Base-by-base conservation (phyloP, 2,888 invertebrate species). In the Hirtodrosophila confusa region DNA sequence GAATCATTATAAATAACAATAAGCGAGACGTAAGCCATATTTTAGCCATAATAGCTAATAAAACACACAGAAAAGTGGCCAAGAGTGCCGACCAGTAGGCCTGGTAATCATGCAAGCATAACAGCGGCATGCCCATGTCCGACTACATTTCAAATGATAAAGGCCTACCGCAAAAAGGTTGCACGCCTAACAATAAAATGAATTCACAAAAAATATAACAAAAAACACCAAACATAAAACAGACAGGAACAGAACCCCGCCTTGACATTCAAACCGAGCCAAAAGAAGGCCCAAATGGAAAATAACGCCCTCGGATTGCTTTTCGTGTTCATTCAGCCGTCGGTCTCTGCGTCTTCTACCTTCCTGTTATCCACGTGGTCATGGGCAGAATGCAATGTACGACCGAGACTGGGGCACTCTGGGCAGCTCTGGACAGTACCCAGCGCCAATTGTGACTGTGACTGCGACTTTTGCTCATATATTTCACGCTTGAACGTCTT, bases 1-100 rank as follows among this genome's bases (percentile, higher is more conserved):
- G 78, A 78, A 80, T 80, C 87, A 86, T 84, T 85, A 86, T 80
- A 80, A 80, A 80, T 86, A 84, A 84, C 80, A 80, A 86, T 84
- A 80, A 86, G 84, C 71, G 71, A 71, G 75, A 80, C 68, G 87
- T 76, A 67, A 62, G 86, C 86, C 80, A 83, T 83, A 83, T 86
- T 83, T 83, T 71, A 83, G 66, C 44, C 69, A 79, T 87, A 87
- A 83, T 83, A 86, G 83, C 83, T 86, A 83, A 87, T 87, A 83
- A 83, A 83, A 86, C 86, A 88, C 74, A 75, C 62, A 58, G 62
- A 67, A 77, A 85, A 83, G 57, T 79, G 74, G 74, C 61, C 75
- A 48, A 56, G 51, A 47, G 61, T 47, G 39, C 12, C 37, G 41
- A 7, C 50, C 37, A 53, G 36, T 43, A 11, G 39, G 69, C 57